phyloP scores from a whole-genome alignment of 2,113 vertebrate genomes.

The Casuarius casuarius region DNA sequence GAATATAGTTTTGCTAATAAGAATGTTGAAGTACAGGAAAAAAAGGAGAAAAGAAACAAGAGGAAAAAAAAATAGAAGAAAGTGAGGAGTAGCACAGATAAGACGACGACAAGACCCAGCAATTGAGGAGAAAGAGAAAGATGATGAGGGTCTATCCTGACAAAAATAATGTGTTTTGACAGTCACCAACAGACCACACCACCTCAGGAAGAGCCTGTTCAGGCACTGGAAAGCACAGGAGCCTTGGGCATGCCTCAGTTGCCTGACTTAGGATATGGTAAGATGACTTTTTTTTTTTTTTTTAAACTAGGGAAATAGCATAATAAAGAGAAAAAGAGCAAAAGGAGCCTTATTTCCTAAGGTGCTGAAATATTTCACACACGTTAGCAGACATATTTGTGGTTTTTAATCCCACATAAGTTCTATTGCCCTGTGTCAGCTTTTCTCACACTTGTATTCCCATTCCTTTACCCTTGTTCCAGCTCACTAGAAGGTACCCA shows the following conservation, averaged over 20 bases:
- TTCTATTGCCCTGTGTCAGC: not conserved
- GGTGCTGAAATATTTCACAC: not conserved
- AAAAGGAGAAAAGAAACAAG: not conserved
- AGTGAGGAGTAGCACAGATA: not conserved
- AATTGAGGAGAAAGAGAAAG: not conserved
- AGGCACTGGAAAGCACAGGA: not conserved
- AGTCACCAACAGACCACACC: not conserved
- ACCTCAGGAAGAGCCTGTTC: not conserved
- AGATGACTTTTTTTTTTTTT: not conserved
- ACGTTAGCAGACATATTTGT: not conserved
- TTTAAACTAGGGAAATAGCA: not conserved
- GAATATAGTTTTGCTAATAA: not conserved
- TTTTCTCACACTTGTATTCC: not conserved
- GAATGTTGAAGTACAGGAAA: not conserved
- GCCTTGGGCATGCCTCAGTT: not conserved
- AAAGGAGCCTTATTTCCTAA: not conserved
- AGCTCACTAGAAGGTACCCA: not conserved
- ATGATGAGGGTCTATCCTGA: not conserved
- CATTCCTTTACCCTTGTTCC: not conserved
- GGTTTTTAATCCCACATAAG: not conserved
- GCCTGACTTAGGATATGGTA: not conserved
- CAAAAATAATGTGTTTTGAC: not conserved
- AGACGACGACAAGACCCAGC: not conserved
- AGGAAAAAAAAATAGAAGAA: not conserved
- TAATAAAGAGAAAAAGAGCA: not conserved